Evolutionary conservation across 2,797 vertebrate genomes (phyloP).

Genomic region (Gymnopithys bicolor): DNA sequence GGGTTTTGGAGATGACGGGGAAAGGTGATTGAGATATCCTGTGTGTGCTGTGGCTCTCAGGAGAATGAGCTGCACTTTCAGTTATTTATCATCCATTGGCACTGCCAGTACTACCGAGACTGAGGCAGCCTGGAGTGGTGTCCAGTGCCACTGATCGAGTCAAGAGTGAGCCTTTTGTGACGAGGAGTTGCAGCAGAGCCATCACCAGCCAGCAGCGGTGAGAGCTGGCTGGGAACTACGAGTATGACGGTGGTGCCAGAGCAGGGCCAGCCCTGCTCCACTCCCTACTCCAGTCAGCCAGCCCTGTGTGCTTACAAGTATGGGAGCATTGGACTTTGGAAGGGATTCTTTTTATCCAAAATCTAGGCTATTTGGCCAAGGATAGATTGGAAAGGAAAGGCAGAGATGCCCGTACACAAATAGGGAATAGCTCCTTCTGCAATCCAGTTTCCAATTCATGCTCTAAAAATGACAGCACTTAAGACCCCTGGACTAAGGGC

Average conservation of each 20-base stretch:
- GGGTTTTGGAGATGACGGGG: neutral
- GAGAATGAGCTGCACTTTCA: neutral
- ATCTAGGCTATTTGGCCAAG: neutral
- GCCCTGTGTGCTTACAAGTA: neutral
- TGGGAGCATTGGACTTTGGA: neutral
- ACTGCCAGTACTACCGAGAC: neutral
- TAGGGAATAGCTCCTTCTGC: neutral
- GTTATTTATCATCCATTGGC: neutral
- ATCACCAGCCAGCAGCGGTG: neutral
- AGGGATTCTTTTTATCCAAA: neutral
- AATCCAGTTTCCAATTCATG: neutral
- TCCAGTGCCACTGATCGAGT: accelerated
- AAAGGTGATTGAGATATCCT: neutral
- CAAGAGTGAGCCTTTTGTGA: neutral
- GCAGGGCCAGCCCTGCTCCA: neutral
- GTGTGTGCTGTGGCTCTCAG: accelerated
- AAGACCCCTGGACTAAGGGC: slow-evolving; percentile 17
- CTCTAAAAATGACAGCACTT: slow-evolving; percentile 23
- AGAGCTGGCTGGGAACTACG: accelerated
- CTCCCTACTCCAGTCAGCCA: neutral
- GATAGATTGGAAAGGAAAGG: neutral
- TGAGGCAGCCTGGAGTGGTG: neutral
- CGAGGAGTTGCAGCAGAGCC: neutral
- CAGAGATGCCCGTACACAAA: neutral
- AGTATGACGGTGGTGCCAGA: neutral